phyloP scores from a whole-genome alignment of 53 echinoderm and acorn worm species.

The Echinometra lucunter region DNA sequence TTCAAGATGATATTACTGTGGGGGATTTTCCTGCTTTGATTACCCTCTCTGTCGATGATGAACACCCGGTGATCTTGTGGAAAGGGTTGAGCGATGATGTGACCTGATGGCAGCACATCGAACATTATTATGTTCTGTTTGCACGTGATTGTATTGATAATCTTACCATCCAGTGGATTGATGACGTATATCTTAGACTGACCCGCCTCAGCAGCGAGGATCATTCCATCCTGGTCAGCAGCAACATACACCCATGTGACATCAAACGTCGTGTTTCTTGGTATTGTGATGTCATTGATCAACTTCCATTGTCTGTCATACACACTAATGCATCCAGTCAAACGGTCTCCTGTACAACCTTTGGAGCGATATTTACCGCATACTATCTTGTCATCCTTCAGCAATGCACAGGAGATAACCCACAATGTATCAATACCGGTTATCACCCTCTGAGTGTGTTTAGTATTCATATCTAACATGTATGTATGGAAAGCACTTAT shows the following conservation, averaged over 20 bases:
- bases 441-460: slow-evolving; percentile 6
- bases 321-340: slow-evolving; percentile 13
- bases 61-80: not conserved
- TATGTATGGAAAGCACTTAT: not conserved
- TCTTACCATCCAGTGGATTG: slow-evolving; percentile 26
- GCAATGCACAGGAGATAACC: not conserved
- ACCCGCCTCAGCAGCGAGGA: not conserved
- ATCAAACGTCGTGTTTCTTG: slow-evolving; percentile 2
- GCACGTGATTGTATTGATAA: slow-evolving; percentile 6
- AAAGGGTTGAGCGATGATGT: slow-evolving; percentile 29
- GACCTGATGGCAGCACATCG: slow-evolving; percentile 11
- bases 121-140: not conserved
- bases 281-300: slow-evolving; percentile 40
- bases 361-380: not conserved
- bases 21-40: slow-evolving; percentile 9
- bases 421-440: not conserved
- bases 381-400: not conserved
- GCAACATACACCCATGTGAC: not conserved
- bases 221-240: not conserved
- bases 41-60: slow-evolving; percentile 23
- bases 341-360: slow-evolving; percentile 6
- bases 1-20: not conserved
- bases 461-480: slow-evolving; percentile 1
- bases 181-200: slow-evolving; percentile 27
- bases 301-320: slow-evolving; percentile 19